Evolutionary conservation across 2,888 invertebrate genomes (phyloP).

Genomic region (Cenopis cana): DNA sequence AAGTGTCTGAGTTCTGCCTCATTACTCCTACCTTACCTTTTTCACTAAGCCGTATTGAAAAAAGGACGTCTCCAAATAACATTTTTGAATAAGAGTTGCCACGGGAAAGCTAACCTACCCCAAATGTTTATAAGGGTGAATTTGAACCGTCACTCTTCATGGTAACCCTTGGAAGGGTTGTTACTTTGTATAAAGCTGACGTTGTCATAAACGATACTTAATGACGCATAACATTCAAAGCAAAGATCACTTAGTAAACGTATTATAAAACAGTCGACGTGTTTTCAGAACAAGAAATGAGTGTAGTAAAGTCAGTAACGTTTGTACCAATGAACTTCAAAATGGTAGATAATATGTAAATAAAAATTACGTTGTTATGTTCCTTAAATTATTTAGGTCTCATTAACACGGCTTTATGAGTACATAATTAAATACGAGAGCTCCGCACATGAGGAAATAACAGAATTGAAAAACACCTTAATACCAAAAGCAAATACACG

Average conservation of each 20-base stretch:
- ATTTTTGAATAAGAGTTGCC: conserved; percentile 53
- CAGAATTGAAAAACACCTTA: background rate
- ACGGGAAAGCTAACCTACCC: conserved; percentile 56
- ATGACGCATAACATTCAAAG: conserved; percentile 79
- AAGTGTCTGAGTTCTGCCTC: conserved; percentile 63
- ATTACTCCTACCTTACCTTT: conserved; percentile 64
- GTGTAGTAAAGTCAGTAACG: background rate
- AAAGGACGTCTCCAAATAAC: conserved; percentile 59
- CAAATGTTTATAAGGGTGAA: conserved; percentile 53
- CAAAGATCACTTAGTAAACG: conserved; percentile 8
- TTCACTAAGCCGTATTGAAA: conserved; percentile 62
- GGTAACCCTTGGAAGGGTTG: conserved; percentile 68
- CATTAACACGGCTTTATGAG: background rate
- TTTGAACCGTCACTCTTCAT: conserved; percentile 53
- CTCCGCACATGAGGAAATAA: background rate
- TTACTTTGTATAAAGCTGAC: conserved; percentile 78
- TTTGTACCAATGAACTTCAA: background rate
- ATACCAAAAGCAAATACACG: conserved; percentile 1
- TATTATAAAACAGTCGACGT: background rate
- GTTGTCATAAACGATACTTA: conserved; percentile 75
- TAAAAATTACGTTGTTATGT: background rate
- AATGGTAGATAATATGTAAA: background rate
- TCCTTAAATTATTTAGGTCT: background rate
- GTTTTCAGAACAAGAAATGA: background rate
- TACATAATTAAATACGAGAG: background rate